These are phyloP conservation scores for Corythornis vintsioides DNA, from an alignment of 2,113 vertebrate species.

Conservation along the genomic window DNA sequence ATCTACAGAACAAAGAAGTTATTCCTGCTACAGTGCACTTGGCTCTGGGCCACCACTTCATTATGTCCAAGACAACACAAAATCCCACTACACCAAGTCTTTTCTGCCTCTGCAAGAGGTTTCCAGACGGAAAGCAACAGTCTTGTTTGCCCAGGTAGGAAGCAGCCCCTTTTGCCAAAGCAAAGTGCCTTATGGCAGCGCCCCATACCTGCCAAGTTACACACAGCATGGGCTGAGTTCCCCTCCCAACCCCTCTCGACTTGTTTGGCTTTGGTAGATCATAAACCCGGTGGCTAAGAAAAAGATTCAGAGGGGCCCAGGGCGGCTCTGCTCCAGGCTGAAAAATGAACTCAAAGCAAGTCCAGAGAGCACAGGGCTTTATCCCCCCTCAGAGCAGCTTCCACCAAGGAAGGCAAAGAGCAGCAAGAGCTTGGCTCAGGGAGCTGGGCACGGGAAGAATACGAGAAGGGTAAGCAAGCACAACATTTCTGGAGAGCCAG, in stretches of 20 bases:
- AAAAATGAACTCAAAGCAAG: not conserved
- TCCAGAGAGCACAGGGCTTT: not conserved
- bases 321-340: not conserved
- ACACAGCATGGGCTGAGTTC: not conserved
- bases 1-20: not conserved
- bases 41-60: not conserved
- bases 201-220: not conserved
- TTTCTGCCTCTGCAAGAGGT: not conserved
- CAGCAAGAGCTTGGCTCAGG: not conserved
- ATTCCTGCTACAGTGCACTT: not conserved
- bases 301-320: not conserved
- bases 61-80: not conserved
- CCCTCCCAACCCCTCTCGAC: fast-evolving
- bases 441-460: not conserved
- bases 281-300: conserved; percentile 16
- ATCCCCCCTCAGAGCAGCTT: not conserved
- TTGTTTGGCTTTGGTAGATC: conserved; percentile 5
- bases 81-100: not conserved
- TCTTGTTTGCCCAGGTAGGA: not conserved
- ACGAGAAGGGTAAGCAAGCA: not conserved
- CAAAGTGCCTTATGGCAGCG: not conserved
- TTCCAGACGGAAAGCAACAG: not conserved
- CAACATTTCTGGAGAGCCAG: not conserved
- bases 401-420: not conserved
- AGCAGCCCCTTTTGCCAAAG: not conserved